Evolutionary conservation across 2,888 invertebrate genomes (phyloP), one percentile per base, ranked within the genome.

Genomic region (Heliconius sara): DNA sequence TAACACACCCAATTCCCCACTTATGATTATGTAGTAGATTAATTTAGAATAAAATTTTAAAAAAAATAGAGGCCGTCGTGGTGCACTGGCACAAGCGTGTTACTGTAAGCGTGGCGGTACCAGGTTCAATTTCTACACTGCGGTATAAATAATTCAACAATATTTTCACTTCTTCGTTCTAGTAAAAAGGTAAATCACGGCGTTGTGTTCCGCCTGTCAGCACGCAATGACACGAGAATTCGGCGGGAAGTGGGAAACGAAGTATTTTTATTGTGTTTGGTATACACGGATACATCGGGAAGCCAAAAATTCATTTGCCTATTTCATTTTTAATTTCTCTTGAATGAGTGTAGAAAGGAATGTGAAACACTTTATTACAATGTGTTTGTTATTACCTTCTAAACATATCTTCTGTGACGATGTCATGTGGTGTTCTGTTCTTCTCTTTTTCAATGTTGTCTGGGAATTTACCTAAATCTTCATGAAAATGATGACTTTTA

Each of bases 371-470:
- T 47, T 47, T 52, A 22, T 39, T 47, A 3, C 16, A 47, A 47
- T 16, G 16, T 16, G 16, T 4, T 47, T 47, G 10, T 39, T 52
- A 19, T 60, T 86, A 96, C 93, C 96, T 95, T 86, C 97, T 95
- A 89, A 97, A 97, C 87, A 97, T 95, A 89, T 97, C 97, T 86
- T 97, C 97, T 0, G 97, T 97, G 84, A 97, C 97, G 84, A 96
- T 96, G 84, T 97, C 97, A 81, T 96, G 95, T 0, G 94, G 92
- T 19, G 90, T 95, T 84, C 91, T 92, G 76, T 90, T 91, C 82
- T 93, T 93, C 57, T 94, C 92, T 72, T 92, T 91, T 57, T 93
- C 94, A 88, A 85, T 85, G 67, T 86, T 87, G 81, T 93, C 92
- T 86, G 93, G 93, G 71, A 89, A 90, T 83, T 91, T 94, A 0